Conservation (phyloP, 2,888 invertebrate species). For the Cartodere bifasciata region DNA sequence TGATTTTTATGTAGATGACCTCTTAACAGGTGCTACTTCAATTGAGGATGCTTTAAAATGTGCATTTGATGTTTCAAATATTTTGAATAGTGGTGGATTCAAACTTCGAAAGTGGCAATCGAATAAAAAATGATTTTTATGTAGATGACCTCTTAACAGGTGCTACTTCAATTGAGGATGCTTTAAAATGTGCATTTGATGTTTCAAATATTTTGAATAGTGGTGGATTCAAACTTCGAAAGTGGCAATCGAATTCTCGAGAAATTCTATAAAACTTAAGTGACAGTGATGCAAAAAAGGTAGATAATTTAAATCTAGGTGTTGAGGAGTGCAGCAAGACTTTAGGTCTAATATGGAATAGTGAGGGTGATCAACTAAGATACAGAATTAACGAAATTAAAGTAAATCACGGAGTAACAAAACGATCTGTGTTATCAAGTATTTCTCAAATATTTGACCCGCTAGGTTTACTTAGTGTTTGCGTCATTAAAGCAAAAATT, state of each 20-base stretch:
- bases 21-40: too few relatives aligned
- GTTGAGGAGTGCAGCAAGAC: constrained; percentile 7
- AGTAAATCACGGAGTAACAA: constrained; percentile 3
- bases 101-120: too few relatives aligned
- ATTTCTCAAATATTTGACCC: constrained; percentile 16
- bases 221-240: constrained; percentile 11
- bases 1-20: too few relatives aligned
- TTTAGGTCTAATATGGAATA: constrained; percentile 12
- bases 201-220: constrained; percentile 6
- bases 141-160: constrained; percentile 14
- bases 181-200: constrained; percentile 2
- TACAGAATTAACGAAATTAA: constrained; percentile 1
- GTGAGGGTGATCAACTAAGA: constrained; percentile 6
- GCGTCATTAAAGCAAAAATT: constrained; percentile 13
- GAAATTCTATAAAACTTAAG: background rate
- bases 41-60: too few relatives aligned
- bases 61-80: too few relatives aligned
- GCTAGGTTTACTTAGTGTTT: constrained; percentile 13
- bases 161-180: constrained; percentile 4
- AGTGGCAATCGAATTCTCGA: constrained; percentile 9
- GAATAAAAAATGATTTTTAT: constrained; percentile 12
- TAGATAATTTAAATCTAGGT: background rate
- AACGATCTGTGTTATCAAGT: constrained; percentile 12
- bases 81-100: too few relatives aligned
- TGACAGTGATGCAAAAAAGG: too few relatives aligned